Base-by-base conservation (phyloP, 2,113 vertebrate species). In the Myotis yumanensis region DNA sequence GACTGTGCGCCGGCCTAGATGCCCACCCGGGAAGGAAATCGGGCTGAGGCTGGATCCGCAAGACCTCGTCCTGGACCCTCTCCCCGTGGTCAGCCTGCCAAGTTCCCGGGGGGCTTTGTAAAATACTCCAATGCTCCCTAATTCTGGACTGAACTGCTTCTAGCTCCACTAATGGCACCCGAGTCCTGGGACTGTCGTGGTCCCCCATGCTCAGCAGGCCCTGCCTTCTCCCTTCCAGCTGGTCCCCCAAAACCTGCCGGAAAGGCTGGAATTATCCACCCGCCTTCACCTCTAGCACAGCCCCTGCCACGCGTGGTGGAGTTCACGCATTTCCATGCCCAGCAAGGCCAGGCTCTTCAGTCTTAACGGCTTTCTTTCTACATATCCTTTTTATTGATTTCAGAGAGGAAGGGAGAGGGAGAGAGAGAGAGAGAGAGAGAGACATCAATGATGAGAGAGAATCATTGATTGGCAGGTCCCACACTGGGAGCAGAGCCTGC, bases 291-390 rank as follows among this genome's bases (percentile, higher is more conserved):
- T 7, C 11, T n/a, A 40, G 40, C n/a, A 5, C 0, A 30, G 40
- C 16, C 4, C 18, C 28, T 51, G 32, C 15, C 14, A 1, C 0
- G 28, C 7, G 0, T 3, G 11, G 4, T 23, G 23, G 10, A 16
- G 48, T 12, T 66, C 14, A 3, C 7, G 30, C 20, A 1, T 51
- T 84, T 30, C 4, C 15, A 1, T 14, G 54, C 20, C n/a, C 4
- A 15, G 8, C 3, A 22, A n/a, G 14, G 25, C 17, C 46, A 14
- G 17, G 25, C 7, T 48, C 57, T 57, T 82, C 7, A 52, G 84
- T 71, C 52, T 69, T 40, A 23, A 17, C 14, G 52, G 7, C 17
- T 16, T 89, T 17, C 48, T 15, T 57, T 57, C 0, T 57, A 23
- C 22, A 57, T 57, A 9, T 57, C 3, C 3, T 23, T 23, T 23